Conservation (phyloP, 2,797 vertebrate genomes). For the Luscinia luscinia region DNA sequence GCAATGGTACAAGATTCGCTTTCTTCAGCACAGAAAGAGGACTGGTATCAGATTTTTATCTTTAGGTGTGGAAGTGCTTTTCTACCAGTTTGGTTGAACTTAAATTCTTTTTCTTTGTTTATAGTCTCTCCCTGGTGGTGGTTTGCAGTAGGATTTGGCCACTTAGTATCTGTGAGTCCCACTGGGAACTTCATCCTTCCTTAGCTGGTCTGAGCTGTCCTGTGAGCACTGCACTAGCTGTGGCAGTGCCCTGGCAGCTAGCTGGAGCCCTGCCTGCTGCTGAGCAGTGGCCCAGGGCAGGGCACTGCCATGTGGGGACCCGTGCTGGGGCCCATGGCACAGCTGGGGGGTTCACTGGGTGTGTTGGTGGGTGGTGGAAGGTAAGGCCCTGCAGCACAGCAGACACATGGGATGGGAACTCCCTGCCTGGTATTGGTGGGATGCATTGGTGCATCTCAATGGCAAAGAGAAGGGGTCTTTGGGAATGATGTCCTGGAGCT, state of each 20-base stretch:
- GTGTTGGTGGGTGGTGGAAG: not conserved
- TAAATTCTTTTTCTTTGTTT: not conserved
- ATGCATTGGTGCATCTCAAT: not conserved
- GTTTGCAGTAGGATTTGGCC: not conserved
- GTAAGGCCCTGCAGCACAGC: not conserved
- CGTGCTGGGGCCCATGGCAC: not conserved
- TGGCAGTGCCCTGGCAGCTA: not conserved
- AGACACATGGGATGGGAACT: not conserved
- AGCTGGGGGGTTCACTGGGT: not conserved
- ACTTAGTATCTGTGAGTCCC: not conserved
- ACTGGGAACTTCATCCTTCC: not conserved
- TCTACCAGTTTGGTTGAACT: not conserved
- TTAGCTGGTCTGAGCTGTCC: not conserved
- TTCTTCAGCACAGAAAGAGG: not conserved
- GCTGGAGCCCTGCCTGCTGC: not conserved
- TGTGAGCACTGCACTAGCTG: rapidly evolving
- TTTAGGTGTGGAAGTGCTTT: not conserved
- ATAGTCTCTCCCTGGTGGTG: not conserved
- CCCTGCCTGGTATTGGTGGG: not conserved
- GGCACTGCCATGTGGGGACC: rapidly evolving
- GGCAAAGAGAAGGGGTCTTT: not conserved
- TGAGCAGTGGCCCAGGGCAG: not conserved
- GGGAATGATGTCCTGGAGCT: not conserved
- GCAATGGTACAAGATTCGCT: not conserved
- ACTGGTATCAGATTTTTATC: not conserved